phyloP scores from a whole-genome alignment of 2,113 vertebrate genomes.

The Peromyscus californicus region DNA sequence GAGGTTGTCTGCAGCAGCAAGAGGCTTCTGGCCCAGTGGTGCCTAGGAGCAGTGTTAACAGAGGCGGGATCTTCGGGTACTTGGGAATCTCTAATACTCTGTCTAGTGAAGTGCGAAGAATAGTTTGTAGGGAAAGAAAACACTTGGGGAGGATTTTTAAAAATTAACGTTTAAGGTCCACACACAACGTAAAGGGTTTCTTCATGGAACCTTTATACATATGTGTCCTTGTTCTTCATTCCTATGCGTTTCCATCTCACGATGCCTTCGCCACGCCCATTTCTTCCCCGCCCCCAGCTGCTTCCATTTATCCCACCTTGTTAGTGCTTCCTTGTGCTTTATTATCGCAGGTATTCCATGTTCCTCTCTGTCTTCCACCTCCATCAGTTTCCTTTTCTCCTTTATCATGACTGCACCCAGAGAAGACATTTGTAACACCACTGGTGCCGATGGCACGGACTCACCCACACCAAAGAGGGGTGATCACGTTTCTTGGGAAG shows the following conservation, averaged over 20 bases:
- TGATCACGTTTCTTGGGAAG: background rate
- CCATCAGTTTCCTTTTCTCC: background rate
- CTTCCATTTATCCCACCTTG: background rate
- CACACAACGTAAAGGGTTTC: background rate
- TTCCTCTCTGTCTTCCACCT: background rate
- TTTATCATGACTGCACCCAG: background rate
- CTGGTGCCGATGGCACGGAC: background rate
- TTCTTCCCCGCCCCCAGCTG: background rate
- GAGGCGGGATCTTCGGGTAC: background rate
- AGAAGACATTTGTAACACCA: background rate
- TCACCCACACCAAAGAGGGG: background rate
- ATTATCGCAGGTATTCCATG: background rate
- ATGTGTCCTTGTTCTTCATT: background rate
- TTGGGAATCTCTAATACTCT: background rate
- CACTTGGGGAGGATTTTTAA: background rate
- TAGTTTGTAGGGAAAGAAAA: background rate
- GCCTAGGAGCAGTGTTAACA: background rate
- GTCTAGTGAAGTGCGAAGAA: background rate
- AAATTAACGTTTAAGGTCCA: background rate
- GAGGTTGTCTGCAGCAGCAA: rapidly evolving
- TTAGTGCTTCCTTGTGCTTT: background rate
- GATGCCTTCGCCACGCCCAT: background rate
- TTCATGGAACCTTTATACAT: background rate
- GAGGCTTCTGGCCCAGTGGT: background rate
- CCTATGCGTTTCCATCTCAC: background rate